A percentile compares a stretch with the other conserved stretches of the same genome.
Conservation (phyloP, 2,888 invertebrate genomes). For the Thymelicus sylvestris region DNA sequence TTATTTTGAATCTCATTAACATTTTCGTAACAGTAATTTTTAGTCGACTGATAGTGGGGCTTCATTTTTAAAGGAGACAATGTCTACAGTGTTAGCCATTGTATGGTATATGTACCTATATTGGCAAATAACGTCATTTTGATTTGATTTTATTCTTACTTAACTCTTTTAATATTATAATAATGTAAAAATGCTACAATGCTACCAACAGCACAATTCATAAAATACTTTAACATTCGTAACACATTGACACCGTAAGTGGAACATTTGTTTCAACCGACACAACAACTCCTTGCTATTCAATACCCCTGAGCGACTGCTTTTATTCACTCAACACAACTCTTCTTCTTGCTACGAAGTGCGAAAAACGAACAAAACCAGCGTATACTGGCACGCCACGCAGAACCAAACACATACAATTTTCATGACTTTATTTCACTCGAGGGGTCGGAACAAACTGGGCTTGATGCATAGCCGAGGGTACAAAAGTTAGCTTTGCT, state of each 20-base stretch:
- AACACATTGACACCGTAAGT: neutral
- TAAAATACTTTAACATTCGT: neutral
- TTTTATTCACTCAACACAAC: conserved; percentile 21
- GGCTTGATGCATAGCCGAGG: conserved; percentile 7
- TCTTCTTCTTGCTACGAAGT: conserved; percentile 23
- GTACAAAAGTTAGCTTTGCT: conserved; percentile 35
- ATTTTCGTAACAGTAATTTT: too few species aligned
- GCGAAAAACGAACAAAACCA: conserved; percentile 29
- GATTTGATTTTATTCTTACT: too few species aligned
- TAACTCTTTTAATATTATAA: too few species aligned
- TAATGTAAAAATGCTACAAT: too few species aligned
- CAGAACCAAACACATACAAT: conserved; percentile 22
- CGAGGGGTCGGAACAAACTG: conserved; percentile 19
- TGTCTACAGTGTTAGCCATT: too few species aligned
- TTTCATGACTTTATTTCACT: neutral
- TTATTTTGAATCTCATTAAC: neutral
- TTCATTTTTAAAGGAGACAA: too few species aligned
- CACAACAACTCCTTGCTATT: conserved; percentile 16
- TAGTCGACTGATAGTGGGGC: too few species aligned
- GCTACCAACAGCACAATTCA: neutral
- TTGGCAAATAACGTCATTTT: too few species aligned
- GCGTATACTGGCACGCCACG: conserved; percentile 10
- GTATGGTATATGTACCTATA: too few species aligned
- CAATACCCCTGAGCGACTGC: conserved; percentile 26
- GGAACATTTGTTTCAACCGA: conserved; percentile 13